phyloP scores from a whole-genome alignment of 2,888 invertebrate genomes.

The Morinoia aosen region DNA sequence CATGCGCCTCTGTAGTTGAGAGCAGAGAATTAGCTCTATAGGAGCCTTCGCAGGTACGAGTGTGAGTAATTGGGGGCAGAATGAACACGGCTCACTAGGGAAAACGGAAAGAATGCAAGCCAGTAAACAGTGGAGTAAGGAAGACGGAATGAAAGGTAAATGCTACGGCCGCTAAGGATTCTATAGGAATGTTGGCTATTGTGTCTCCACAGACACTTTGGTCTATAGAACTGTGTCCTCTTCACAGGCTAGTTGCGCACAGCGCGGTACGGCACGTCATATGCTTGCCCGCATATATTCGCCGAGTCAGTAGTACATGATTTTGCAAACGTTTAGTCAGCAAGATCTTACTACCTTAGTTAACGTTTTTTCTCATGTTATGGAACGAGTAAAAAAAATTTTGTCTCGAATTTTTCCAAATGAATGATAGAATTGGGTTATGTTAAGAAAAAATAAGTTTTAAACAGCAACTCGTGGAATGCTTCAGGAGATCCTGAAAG shows the following conservation, averaged over 20 bases:
- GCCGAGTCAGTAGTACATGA: neutral
- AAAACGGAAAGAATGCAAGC: constrained; percentile 53
- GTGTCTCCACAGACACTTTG: constrained; percentile 44
- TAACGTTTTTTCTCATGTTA: neutral
- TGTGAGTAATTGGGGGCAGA: neutral
- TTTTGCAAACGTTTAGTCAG: neutral
- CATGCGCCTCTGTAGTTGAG: neutral
- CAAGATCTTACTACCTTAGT: neutral
- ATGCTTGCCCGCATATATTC: neutral
- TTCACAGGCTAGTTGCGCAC: constrained; percentile 12
- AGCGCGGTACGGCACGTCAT: neutral
- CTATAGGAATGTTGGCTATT: constrained; percentile 48
- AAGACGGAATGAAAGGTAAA: constrained; percentile 44
- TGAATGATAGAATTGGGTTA: neutral
- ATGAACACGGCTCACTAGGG: constrained; percentile 45
- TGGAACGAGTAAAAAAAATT: neutral
- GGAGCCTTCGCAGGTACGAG: neutral
- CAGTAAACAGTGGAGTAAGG: constrained; percentile 43
- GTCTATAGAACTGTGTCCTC: constrained; percentile 48
- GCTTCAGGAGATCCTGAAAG: too few relatives aligned
- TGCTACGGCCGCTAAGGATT: constrained; percentile 36
- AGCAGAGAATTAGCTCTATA: neutral
- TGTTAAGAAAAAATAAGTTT: too few relatives aligned
- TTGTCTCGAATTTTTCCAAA: too few relatives aligned
- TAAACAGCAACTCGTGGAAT: too few relatives aligned